phyloP scores from a whole-genome alignment of 1,140 invertebrate genomes.

The Nasonia longicornis region DNA sequence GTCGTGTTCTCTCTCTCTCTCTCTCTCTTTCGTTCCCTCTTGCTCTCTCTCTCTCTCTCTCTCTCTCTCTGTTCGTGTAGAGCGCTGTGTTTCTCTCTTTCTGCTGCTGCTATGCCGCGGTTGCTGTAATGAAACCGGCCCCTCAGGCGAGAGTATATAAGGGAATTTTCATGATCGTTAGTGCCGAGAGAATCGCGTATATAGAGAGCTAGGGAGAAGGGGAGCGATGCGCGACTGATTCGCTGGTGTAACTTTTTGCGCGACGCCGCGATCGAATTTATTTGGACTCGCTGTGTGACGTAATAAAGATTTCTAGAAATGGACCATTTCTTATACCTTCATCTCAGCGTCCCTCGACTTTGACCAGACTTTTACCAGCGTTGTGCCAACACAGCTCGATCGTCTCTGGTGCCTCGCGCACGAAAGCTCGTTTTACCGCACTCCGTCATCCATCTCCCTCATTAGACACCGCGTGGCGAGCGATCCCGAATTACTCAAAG shows the following conservation, averaged over 20 bases:
- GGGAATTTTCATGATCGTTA: constrained; percentile 44
- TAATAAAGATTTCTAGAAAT: constrained; percentile 20
- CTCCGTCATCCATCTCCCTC: not conserved
- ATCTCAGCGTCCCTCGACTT: not conserved
- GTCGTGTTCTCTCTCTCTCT: not conserved
- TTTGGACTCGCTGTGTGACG: not conserved
- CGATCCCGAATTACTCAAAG: not conserved
- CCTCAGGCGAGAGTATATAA: not conserved
- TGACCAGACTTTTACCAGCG: not conserved
- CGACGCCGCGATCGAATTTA: not conserved
- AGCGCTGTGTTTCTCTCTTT: not conserved
- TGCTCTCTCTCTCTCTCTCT: not conserved
- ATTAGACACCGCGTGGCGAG: not conserved
- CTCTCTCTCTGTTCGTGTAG: not conserved
- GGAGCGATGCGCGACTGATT: not conserved
- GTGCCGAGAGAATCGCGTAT: constrained; percentile 5
- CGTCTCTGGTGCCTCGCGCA: not conserved
- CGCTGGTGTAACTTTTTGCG: constrained; percentile 9
- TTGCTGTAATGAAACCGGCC: constrained; percentile 32
- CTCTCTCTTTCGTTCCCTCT: too few species aligned
- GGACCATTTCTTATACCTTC: not conserved
- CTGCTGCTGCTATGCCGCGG: not conserved
- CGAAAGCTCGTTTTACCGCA: not conserved
- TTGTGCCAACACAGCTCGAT: not conserved
- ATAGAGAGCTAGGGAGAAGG: not conserved